Base-by-base conservation (phyloP, 2,888 invertebrate genomes). In the Dryobotodes eremita region DNA sequence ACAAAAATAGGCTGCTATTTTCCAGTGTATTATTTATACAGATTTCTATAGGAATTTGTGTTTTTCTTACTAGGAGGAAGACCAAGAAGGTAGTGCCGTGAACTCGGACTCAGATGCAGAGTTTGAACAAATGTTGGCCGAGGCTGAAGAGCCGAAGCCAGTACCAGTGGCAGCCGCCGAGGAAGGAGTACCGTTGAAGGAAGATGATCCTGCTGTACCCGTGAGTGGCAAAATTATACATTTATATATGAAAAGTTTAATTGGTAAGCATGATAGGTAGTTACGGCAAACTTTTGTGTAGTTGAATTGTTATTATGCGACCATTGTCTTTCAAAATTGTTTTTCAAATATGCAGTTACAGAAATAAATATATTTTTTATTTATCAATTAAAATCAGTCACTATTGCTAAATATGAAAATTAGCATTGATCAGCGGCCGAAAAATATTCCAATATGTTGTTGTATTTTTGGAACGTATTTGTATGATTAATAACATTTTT, bases 41-140 rank as follows among this genome's bases (percentile, higher is more conserved):
- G 65, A 15, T 55, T 77, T 23, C 65, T 80, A 83, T 66, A 79
- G 79, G 83, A 53, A 48, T 61, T 55, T 77, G 0, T 83, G 48
- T 74, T 68, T 26, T 57, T 71, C 55, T 7, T 23, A 31, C 75
- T 87, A 98, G 98, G 98, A 98, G 89, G 98, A 99, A 89, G 98
- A 98, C 83, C 98, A 97, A 55, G 99, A 99, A 90, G 97, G 97
- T 23, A 98, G 97, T 75, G 98, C 97, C 8, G 98, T 98, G 0
- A 99, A 99, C 90, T 98, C 99, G 50, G 99, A 99, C 94, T 99
- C 99, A 0, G 99, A 99, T 94, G 98, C 99, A 79, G 99, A 99
- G 94, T 99, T 99, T 95, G 99, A 99, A 92, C 99, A 99, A 92
- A 99, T 99, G 98, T 94, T 99, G 74, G 98, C 99, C 72, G 99